Evolutionary conservation across 2,113 vertebrate species (phyloP), one percentile per base, ranked within the genome.

Genomic region (Phylloscopus trochiloides): DNA sequence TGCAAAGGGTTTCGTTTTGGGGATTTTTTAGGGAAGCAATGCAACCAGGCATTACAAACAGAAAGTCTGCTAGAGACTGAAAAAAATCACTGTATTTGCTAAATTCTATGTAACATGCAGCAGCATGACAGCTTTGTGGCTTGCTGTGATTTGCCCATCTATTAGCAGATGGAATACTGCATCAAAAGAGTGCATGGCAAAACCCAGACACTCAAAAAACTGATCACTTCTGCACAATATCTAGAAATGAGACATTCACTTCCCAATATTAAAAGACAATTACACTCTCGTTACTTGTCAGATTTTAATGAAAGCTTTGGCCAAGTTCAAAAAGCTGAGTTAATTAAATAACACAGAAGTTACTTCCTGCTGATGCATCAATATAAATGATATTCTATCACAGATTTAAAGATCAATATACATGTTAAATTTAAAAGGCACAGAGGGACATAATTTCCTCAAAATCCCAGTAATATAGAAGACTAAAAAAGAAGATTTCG

Each of bases 281-380:
- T 86, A 86, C 31, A 65, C 31, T 67, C 40, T 18, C 36, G 24
- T 80, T 94, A 81, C 80, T 88, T 81, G 43, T 63, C 65, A 59
- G 55, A 88, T 91, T 86, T 86, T n/a, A 93, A 77, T 48, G 61
- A 75, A 63, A 84, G 84, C 81, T 92, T 52, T 78, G 18, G 17
- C 57, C 2, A 2, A 79, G 47, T 79, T 92, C 32, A 94, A 66
- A 96, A 84, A 74, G 36, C 51, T 57, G 40, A 81, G 81, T 81
- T 90, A 85, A 88, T 95, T 82, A 88, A 87, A 50, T 86, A 91
- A 70, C 19, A 74, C 65, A 32, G 14, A 88, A 90, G 57, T 71
- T 87, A 87, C 55, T 87, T 71, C 57, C 74, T 47, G 59, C 47
- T 76, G 61, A 78, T 78, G 17, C 0, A 3, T 29, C 77, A 87